Conservation (phyloP, 2,888 invertebrate species). For the Dione vanillae region DNA sequence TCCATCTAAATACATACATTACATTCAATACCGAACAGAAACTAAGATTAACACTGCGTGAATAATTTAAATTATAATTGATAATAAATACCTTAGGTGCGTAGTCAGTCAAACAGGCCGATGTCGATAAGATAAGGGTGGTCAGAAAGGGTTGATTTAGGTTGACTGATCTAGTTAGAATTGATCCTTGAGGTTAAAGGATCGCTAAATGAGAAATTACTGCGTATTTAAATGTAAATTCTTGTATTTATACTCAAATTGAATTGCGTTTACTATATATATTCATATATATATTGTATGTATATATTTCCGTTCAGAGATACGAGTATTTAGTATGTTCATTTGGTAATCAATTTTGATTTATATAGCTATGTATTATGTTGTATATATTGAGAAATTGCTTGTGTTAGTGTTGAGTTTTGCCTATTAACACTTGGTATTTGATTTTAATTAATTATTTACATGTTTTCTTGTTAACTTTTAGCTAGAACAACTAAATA, state of each 20-base stretch:
- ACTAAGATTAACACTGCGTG: constrained; percentile 17
- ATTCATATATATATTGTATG: not conserved
- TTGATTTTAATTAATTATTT: too few species aligned
- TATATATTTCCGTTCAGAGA: too few species aligned
- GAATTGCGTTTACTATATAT: not conserved
- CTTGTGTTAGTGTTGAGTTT: too few species aligned
- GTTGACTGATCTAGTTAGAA: constrained; percentile 39
- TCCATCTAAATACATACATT: not conserved
- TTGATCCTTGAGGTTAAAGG: constrained; percentile 35
- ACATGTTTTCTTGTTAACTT: too few species aligned
- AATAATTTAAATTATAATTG: constrained; percentile 30
- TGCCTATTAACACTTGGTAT: too few species aligned
- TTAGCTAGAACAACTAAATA: too few species aligned
- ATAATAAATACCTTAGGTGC: constrained; percentile 31
- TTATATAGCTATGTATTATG: too few species aligned
- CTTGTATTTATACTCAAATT: constrained; percentile 9
- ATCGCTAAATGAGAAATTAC: constrained; percentile 26
- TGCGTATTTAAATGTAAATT: constrained; percentile 11
- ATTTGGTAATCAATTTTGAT: too few species aligned
- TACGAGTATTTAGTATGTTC: not conserved
- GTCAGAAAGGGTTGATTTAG: constrained; percentile 38
- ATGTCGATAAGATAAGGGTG: constrained; percentile 39
- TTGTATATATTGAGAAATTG: too few species aligned
- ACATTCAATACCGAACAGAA: constrained; percentile 11
- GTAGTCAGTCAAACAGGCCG: constrained; percentile 27